Evolutionary conservation across 1,140 invertebrate species (phyloP).

Genomic region (Xylocopa sonorina): DNA sequence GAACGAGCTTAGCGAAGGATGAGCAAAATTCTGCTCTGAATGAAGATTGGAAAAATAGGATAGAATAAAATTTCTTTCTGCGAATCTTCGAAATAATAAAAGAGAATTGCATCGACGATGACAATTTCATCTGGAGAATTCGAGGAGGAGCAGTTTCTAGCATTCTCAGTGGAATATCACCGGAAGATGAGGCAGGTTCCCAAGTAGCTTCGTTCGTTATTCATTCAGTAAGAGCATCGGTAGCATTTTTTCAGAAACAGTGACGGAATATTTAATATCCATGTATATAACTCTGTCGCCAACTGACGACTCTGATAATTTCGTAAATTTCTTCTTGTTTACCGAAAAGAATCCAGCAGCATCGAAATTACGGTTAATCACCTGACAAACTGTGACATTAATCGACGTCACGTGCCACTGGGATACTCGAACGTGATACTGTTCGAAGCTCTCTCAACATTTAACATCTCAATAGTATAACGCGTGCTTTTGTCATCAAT

Average conservation of each 20-base stretch:
- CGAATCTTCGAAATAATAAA: no score
- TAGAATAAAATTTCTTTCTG: no score
- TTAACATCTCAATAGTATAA: no score
- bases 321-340: neutral
- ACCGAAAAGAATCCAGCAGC: neutral
- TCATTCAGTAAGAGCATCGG: neutral
- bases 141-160: neutral
- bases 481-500: no score
- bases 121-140: neutral
- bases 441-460: no score
- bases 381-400: neutral
- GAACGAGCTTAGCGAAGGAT: no score
- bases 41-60: no score
- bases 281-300: no score
- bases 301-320: neutral
- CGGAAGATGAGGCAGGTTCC: neutral
- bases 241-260: neutral
- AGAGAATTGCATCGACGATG: no score
- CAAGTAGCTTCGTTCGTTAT: neutral
- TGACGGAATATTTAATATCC: slow-evolving; percentile 7
- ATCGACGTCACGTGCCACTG: no score
- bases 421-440: no score
- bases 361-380: neutral
- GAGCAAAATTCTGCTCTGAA: no score
- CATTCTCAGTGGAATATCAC: slow-evolving; percentile 5